Conservation (phyloP, 2,888 invertebrate genomes). For the Galerucella pusilla region DNA sequence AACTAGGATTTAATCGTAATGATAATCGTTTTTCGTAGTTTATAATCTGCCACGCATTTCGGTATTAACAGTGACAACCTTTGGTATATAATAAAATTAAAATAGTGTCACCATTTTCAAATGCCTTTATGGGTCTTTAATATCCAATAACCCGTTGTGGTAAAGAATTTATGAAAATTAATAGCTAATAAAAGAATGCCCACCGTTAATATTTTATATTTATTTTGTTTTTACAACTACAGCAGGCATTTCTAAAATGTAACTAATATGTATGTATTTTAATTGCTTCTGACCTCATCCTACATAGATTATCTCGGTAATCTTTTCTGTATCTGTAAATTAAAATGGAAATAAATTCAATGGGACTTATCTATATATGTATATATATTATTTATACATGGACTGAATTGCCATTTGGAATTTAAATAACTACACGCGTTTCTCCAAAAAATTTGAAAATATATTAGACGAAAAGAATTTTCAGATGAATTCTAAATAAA, state of each 20-base stretch:
- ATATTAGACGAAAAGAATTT: background rate
- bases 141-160: constrained; percentile 54
- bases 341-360: constrained; percentile 27
- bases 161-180: constrained; percentile 55
- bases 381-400: background rate
- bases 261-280: constrained; percentile 37
- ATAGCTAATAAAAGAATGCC: constrained; percentile 54
- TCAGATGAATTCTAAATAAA: background rate
- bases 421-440: constrained; percentile 4
- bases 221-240: constrained; percentile 46
- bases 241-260: constrained; percentile 40
- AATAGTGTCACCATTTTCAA: constrained; percentile 54
- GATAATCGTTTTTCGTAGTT: constrained; percentile 34
- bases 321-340: constrained; percentile 27
- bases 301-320: constrained; percentile 31
- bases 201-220: constrained; percentile 48
- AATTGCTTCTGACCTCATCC: constrained; percentile 32
- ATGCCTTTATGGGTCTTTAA: constrained; percentile 54
- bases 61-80: constrained; percentile 34
- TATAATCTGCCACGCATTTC: constrained; percentile 42
- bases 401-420: constrained; percentile 3
- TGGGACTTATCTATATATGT: background rate
- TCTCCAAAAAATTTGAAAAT: background rate
- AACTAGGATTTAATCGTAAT: constrained; percentile 36
- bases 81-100: constrained; percentile 47